A percentile compares a stretch with the other conserved stretches of the same genome.
Evolutionary conservation across 2,113 vertebrate genomes (phyloP).

Genomic region (Heterotis niloticus): DNA sequence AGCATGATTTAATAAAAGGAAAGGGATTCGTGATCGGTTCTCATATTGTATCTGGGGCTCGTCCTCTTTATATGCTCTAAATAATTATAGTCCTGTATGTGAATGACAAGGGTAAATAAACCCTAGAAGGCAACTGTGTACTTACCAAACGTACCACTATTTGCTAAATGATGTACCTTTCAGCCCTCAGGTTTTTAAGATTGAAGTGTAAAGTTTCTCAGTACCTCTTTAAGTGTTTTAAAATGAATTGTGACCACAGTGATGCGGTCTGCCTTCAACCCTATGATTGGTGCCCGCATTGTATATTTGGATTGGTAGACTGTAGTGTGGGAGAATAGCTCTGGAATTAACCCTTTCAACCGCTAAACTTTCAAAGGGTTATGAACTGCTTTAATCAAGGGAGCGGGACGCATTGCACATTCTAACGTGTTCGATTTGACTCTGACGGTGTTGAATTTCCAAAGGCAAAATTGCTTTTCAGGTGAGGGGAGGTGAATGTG

Average conservation of each 20-base stretch:
- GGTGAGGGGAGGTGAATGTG: constrained; percentile 15
- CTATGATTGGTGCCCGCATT: neutral
- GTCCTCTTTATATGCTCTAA: constrained; percentile 2
- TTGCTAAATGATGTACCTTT: neutral
- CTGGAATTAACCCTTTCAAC: neutral
- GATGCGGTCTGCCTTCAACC: neutral
- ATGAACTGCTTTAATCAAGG: neutral
- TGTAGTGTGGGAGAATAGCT: neutral
- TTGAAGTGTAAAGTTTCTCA: too few relatives aligned
- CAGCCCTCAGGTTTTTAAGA: neutral
- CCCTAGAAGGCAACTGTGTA: neutral
- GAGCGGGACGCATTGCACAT: neutral
- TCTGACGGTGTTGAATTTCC: constrained; percentile 14
- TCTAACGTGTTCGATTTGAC: constrained; percentile 9
- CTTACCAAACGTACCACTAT: neutral
- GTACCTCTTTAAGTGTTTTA: neutral
- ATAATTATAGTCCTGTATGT: too few relatives aligned
- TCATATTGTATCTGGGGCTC: neutral
- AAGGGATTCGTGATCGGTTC: neutral
- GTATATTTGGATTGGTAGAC: neutral
- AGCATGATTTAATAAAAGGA: too few relatives aligned
- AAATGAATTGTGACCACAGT: neutral
- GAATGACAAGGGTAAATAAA: neutral
- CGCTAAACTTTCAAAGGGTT: neutral
- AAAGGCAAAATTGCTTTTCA: constrained; percentile 7